phyloP scores from a whole-genome alignment of 64 coral and sea anemone species.

The Montipora cactus region DNA sequence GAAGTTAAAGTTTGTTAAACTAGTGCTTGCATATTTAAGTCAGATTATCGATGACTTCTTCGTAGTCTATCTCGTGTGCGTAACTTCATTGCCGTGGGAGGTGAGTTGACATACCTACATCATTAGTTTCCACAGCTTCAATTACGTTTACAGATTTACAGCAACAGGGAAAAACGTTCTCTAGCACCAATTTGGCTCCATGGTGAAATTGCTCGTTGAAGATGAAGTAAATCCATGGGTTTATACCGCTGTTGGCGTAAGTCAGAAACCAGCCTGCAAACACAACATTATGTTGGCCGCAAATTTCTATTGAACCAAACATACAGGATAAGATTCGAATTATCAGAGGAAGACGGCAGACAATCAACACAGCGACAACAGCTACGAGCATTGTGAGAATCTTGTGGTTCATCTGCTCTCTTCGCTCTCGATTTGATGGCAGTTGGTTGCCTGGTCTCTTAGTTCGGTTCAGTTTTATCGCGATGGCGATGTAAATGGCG shows the following conservation, averaged over 20 bases:
- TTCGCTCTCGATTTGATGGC: too few species aligned
- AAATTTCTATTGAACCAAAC: too few species aligned
- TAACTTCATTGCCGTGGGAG: not conserved
- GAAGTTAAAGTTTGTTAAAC: too few species aligned
- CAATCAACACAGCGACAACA: too few species aligned
- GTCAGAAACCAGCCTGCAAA: constrained; percentile 10
- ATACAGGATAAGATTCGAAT: too few species aligned
- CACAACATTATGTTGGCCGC: not conserved
- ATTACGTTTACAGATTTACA: constrained; percentile 22
- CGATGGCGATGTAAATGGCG: constrained; percentile 45
- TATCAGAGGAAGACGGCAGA: too few species aligned
- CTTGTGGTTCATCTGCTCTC: too few species aligned
- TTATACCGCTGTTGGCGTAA: not conserved
- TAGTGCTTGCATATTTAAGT: too few species aligned
- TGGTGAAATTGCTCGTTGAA: constrained; percentile 27
- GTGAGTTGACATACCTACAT: not conserved
- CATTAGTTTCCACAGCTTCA: not conserved
- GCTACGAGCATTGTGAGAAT: too few species aligned
- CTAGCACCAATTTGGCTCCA: not conserved
- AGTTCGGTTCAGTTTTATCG: constrained; percentile 38
- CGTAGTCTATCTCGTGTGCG: too few species aligned
- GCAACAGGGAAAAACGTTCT: not conserved
- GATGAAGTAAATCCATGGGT: constrained; percentile 58
- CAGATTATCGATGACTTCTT: too few species aligned
- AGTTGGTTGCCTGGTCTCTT: not conserved